Conservation (phyloP, 2,888 invertebrate species). For the Sphaerophoria rueppellii region DNA sequence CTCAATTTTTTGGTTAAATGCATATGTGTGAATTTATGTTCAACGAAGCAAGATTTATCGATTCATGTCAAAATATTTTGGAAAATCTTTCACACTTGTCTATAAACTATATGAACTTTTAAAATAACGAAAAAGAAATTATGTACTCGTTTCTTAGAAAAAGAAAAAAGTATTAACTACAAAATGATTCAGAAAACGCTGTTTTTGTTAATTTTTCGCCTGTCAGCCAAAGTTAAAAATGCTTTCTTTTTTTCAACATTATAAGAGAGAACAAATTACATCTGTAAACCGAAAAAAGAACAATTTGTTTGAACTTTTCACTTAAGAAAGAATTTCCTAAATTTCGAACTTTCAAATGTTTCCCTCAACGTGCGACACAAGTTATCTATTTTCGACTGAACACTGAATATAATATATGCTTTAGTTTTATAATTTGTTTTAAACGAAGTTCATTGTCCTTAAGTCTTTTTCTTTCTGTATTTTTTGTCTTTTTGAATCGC, state of each 20-base stretch:
- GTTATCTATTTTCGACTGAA: slow-evolving; percentile 66
- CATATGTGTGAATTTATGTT: background rate
- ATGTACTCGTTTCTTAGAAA: no score
- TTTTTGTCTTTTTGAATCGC: slow-evolving; percentile 32
- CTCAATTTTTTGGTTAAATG: background rate
- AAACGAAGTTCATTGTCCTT: slow-evolving; percentile 68
- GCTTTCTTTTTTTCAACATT: background rate
- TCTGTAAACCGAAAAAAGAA: slow-evolving; percentile 34
- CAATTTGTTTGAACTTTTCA: slow-evolving; percentile 64
- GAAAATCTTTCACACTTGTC: background rate
- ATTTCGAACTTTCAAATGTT: background rate
- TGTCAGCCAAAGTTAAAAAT: background rate
- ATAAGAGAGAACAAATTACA: background rate
- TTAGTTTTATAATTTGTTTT: slow-evolving; percentile 47
- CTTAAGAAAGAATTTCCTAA: slow-evolving; percentile 49
- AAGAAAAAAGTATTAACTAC: no score
- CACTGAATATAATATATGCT: no score
- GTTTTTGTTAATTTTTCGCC: background rate
- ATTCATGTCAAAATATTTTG: background rate
- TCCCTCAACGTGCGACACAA: slow-evolving; percentile 38
- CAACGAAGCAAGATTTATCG: background rate
- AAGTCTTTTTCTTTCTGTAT: slow-evolving; percentile 21
- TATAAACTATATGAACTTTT: background rate
- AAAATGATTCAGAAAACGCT: background rate
- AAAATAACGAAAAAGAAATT: no score